Evolutionary conservation across 1,140 invertebrate species (phyloP).

Genomic region (Zaprionus capensis): DNA sequence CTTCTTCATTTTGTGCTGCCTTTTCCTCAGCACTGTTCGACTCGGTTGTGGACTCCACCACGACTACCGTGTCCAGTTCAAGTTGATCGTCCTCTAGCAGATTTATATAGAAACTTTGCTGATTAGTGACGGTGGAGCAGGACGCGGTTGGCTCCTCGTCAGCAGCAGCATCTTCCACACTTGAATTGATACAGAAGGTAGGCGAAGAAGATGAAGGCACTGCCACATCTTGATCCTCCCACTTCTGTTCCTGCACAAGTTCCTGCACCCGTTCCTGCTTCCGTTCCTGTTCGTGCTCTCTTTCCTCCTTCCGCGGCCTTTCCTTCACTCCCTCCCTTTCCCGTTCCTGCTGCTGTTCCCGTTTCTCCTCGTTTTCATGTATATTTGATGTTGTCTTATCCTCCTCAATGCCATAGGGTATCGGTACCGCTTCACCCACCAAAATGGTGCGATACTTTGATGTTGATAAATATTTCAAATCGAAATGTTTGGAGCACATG

Average conservation of each 20-base stretch:
- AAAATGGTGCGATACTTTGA: conserved; percentile 56
- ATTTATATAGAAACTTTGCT: not conserved
- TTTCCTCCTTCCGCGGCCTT: not conserved
- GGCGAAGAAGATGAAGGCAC: not conserved
- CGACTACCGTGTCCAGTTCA: not conserved
- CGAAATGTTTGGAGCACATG: conserved; percentile 77
- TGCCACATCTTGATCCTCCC: not conserved
- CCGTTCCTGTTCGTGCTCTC: no score
- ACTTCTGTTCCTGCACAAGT: not conserved
- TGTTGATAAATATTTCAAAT: conserved; percentile 55
- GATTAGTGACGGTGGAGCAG: not conserved
- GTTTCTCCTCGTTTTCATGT: not conserved
- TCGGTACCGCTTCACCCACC: conserved; percentile 64
- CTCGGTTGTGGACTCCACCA: conserved; percentile 46
- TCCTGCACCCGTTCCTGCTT: no score
- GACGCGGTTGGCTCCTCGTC: not conserved
- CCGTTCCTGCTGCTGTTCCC: not conserved
- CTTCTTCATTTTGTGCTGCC: not conserved
- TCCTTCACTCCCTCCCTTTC: not conserved
- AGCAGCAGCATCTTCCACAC: not conserved
- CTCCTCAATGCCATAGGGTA: conserved; percentile 30
- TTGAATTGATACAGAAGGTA: conserved; percentile 3
- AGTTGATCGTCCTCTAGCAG: not conserved
- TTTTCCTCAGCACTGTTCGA: conserved; percentile 7
- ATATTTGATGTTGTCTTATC: not conserved